phyloP scores from a whole-genome alignment of 2,113 vertebrate genomes.

The Sylvilagus bachmani region DNA sequence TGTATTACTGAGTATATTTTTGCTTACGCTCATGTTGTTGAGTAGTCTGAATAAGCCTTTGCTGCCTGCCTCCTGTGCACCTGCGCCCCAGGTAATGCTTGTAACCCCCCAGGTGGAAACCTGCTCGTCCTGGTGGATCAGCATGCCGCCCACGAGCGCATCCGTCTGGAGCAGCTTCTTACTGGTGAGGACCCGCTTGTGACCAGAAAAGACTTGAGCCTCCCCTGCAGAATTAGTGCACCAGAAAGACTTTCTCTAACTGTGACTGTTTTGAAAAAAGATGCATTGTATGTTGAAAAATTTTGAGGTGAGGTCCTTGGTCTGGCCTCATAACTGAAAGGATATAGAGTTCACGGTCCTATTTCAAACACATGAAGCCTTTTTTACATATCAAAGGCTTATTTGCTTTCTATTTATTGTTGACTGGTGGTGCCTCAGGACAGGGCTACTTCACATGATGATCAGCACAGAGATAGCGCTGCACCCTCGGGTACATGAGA shows the following conservation, averaged over 20 bases:
- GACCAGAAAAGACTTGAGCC: background rate
- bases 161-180: slow-evolving; percentile 96
- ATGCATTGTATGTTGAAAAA: background rate
- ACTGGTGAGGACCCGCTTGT: slow-evolving; percentile 87
- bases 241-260: slow-evolving; percentile 20
- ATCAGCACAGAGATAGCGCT: background rate
- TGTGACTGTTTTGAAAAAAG: slow-evolving; percentile 9
- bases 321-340: slow-evolving; percentile 17
- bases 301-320: slow-evolving; percentile 5
- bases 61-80: background rate
- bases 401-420: background rate
- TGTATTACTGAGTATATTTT: background rate
- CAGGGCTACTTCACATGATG: background rate
- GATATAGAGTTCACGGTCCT: background rate
- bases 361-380: background rate
- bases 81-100: background rate
- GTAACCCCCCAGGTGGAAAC: slow-evolving; percentile 89
- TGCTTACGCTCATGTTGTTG: background rate
- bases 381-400: background rate
- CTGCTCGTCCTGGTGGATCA: slow-evolving; percentile 97
- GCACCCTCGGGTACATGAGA: background rate
- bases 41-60: slow-evolving; percentile 9
- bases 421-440: background rate
- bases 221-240: background rate
- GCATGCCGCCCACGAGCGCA: slow-evolving; percentile 97